Base-by-base conservation (phyloP, 2,113 vertebrate genomes). In the Cettia cetti region DNA sequence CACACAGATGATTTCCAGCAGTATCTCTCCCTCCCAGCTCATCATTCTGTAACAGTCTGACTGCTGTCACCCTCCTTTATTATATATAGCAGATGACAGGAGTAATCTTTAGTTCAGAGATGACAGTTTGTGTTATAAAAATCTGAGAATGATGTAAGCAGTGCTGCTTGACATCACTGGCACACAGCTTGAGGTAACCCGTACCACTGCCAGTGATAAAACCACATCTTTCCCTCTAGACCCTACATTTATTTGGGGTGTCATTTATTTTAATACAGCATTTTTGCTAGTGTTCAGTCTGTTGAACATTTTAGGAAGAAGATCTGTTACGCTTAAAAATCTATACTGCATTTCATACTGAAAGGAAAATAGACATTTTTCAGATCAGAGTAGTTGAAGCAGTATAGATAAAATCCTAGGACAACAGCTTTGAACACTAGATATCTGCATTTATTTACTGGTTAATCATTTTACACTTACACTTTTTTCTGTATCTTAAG, bases 31-130 rank as follows among this genome's bases (percentile, higher is more conserved):
- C 69, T 54, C 68, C 37, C 88, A 83, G 65, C 76, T 84, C 77
- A 84, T 93, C 88, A 56, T 17, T 88, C 92, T 66, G 21, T 0
- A 75, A 85, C 85, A 84, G 52, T 3, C 80, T 82, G 79, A 69
- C 64, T 81, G 79, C 94, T 96, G 90, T 81, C 95, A 96, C 33
- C 76, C 69, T 93, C 79, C 85, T 85, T 56, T 86, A 86, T 93
- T 79, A 84, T n/a, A 95, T 68, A 71, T 1, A 95, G 65, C 53
- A 56, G 80, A 57, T 64, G 86, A 89, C 86, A 90, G 90, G 56
- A 86, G n/a, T 16, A 71, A 84, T 92, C 95, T 90, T 49, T 47
- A 84, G 97, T 71, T 79, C 90, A 86, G 95, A 64, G 69, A 52
- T 76, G 90, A 84, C 79, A 91, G 78, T 33, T 50, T 49, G 60